A percentile compares a stretch with the other conserved stretches of the same genome.
Conservation (phyloP, 1,140 invertebrate genomes). For the Dendroctonus ponderosae region DNA sequence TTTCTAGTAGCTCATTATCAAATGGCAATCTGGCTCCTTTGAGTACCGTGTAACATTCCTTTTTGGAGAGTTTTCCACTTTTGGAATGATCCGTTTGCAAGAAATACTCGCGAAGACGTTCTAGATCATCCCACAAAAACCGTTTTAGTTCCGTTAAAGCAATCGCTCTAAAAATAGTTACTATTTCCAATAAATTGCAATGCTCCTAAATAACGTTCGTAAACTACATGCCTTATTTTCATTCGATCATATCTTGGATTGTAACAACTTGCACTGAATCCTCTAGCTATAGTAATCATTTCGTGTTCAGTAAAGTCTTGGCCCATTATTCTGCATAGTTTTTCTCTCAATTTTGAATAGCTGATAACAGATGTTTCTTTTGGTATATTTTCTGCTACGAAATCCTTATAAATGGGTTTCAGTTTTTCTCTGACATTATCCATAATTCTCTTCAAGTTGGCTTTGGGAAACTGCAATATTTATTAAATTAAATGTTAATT, state of each 20-base stretch:
- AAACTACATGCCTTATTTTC: constrained; percentile 41
- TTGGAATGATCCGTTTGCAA: constrained; percentile 60
- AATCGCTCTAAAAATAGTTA: constrained; percentile 51
- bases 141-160: constrained; percentile 68
- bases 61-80: constrained; percentile 56
- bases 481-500: too few species aligned
- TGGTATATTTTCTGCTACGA: constrained; percentile 66
- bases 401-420: constrained; percentile 68
- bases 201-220: background rate
- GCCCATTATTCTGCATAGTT: constrained; percentile 53
- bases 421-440: constrained; percentile 65
- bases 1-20: constrained; percentile 63
- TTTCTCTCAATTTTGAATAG: constrained; percentile 43
- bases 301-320: constrained; percentile 74
- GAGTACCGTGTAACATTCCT: constrained; percentile 61
- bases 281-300: constrained; percentile 69
- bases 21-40: constrained; percentile 66
- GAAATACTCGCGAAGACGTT: constrained; percentile 64
- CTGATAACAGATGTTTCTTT: constrained; percentile 50
- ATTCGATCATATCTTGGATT: constrained; percentile 41
- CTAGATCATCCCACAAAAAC: constrained; percentile 66
- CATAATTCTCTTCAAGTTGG: constrained; percentile 67
- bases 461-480: constrained; percentile 68
- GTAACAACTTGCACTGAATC: constrained; percentile 56
- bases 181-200: background rate